Percentiles rank a stretch among this genome's conserved stretches.
Evolutionary conservation across 1,140 invertebrate genomes (phyloP).

Genomic region (Cydia amplana): DNA sequence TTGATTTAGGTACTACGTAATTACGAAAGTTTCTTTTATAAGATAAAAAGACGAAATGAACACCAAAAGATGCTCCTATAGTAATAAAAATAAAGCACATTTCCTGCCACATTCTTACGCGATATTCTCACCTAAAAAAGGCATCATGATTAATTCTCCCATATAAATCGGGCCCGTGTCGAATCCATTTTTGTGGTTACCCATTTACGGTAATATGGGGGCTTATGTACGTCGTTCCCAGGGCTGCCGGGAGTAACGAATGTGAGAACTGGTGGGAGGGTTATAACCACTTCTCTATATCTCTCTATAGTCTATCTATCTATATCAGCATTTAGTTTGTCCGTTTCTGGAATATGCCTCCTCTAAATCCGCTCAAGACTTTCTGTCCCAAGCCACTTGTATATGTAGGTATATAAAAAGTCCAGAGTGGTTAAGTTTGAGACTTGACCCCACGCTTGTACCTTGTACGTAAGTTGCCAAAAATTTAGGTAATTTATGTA

Average conservation of each 20-base stretch:
- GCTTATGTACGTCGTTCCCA: conserved; percentile 54
- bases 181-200: conserved; percentile 50
- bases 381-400: too few species aligned
- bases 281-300: too few species aligned
- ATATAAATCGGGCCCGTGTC: conserved; percentile 55
- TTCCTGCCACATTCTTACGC: conserved; percentile 26
- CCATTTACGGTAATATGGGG: conserved; percentile 42
- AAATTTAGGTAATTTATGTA: too few species aligned
- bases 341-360: too few species aligned
- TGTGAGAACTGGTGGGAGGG: too few species aligned
- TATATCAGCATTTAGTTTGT: too few species aligned
- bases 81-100: conserved; percentile 20
- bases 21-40: not conserved
- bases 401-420: too few species aligned
- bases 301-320: too few species aligned
- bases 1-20: not conserved
- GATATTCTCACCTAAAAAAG: conserved; percentile 26
- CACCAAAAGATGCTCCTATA: not conserved
- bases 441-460: too few species aligned
- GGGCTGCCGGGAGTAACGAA: conserved; percentile 57
- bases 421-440: too few species aligned
- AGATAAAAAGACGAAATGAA: not conserved
- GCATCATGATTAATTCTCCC: conserved; percentile 12
- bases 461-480: too few species aligned
- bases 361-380: too few species aligned